Base-by-base conservation (phyloP, 2,113 vertebrate species). In the Aviceda subcristata region DNA sequence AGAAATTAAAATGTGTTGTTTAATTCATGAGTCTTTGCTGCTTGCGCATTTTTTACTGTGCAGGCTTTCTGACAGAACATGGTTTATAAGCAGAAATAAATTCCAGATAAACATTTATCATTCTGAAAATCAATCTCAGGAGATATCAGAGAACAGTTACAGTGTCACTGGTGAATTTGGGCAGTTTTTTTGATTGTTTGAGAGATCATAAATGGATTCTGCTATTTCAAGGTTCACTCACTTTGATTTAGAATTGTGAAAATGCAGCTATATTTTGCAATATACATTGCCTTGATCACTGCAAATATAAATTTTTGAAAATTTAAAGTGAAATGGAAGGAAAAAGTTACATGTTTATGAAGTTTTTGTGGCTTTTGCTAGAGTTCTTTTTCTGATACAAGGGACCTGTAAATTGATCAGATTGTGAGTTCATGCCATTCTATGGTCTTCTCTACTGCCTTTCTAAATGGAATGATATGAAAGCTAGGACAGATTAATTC, bases 1-100 rank as follows among this genome's bases (percentile, higher is more conserved):
- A 56, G 48, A 66, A 57, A 64, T 81, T 56, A 90, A 87, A 91
- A 91, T 57, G 2, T 50, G 13, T 34, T 66, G 24, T 81, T 94
- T 76, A 92, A 96, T 79, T 91, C 26, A 76, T 91, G 60, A 60
- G 46, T 74, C 55, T 53, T 73, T 39, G 8, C 14, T 76, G 13
- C 26, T 43, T 62, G 39, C 78, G 43, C 11, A 30, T 86, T 94
- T 77, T 86, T 81, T 72, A 81, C 51, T 73, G 53, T 72, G 56
- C 27, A 39, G 36, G 11, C 26, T 93, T 94, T 82, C 63, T 87
- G 76, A 59, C 27, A 72, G 13, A 51, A 3, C 19, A 59, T 51
- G 83, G 34, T 94, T 97, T 97, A 91, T 48, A 85, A 64, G 64
- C 43, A 90, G 59, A 89, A 90, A 87, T 87, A 96, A 93, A 88